phyloP scores from a whole-genome alignment of 2,888 invertebrate genomes.

The Limnephilus marmoratus region DNA sequence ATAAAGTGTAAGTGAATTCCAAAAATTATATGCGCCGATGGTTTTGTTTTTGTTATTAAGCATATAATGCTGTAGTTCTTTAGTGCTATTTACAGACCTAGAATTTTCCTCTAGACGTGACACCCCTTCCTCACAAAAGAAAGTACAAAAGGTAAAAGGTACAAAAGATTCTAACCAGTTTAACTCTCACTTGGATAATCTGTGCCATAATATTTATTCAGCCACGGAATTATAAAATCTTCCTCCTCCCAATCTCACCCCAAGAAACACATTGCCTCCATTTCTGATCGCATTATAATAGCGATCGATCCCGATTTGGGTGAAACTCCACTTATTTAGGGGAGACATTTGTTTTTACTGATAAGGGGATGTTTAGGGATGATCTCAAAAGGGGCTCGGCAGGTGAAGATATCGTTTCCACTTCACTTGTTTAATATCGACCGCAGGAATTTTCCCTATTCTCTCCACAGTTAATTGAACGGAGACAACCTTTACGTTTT shows the following conservation, averaged over 20 bases:
- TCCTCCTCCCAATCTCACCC: background rate
- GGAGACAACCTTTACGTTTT: background rate
- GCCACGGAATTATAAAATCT: background rate
- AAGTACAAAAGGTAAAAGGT: too few species aligned
- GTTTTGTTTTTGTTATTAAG: too few species aligned
- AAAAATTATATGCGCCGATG: too few species aligned
- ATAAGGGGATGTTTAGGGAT: constrained; percentile 34
- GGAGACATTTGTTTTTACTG: constrained; percentile 49
- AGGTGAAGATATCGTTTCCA: background rate
- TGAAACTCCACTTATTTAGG: constrained; percentile 37
- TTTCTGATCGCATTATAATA: background rate
- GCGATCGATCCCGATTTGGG: background rate
- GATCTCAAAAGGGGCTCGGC: background rate
- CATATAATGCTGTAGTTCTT: too few species aligned
- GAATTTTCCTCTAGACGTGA: background rate
- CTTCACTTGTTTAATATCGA: background rate
- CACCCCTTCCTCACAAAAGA: background rate
- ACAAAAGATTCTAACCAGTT: background rate
- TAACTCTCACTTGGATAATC: background rate
- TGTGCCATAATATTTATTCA: background rate
- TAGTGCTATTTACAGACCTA: too few species aligned
- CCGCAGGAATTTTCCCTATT: background rate
- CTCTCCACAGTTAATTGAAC: background rate
- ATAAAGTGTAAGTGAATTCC: too few species aligned
- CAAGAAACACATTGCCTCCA: background rate